A percentile compares a stretch with the other conserved stretches of the same genome.
Conservation (phyloP, 2,888 invertebrate genomes). For the Atrina japonica region DNA sequence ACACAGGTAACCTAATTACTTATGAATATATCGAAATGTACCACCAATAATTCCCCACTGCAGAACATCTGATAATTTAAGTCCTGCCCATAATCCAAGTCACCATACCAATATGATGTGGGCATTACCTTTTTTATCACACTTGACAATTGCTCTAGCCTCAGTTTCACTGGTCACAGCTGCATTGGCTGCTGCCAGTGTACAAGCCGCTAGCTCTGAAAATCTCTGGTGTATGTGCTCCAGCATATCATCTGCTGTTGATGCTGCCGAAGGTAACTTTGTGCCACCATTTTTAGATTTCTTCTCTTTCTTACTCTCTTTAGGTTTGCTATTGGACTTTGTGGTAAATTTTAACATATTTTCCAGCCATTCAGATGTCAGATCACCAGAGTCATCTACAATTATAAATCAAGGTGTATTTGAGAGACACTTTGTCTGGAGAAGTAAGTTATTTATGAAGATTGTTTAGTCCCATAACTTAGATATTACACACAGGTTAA, state of each 20-base stretch:
- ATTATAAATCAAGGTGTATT: no score
- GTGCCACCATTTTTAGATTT: constrained; percentile 37
- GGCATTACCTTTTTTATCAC: constrained; percentile 45
- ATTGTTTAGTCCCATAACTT: no score
- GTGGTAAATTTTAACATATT: constrained; percentile 40
- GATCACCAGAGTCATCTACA: constrained; percentile 43
- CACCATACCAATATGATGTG: no score
- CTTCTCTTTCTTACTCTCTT: constrained; percentile 21
- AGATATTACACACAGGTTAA: no score
- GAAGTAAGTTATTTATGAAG: no score
- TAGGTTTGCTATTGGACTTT: constrained; percentile 12
- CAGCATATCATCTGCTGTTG: constrained; percentile 60
- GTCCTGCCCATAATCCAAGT: no score
- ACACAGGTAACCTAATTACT: no score
- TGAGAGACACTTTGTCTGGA: no score
- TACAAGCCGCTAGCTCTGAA: constrained; percentile 74
- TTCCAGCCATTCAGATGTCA: constrained; percentile 47
- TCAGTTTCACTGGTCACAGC: constrained; percentile 76
- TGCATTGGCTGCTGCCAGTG: constrained; percentile 74
- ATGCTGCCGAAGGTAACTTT: constrained; percentile 4
- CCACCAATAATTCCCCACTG: no score
- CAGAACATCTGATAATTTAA: not conserved
- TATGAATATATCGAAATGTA: no score
- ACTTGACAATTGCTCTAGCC: constrained; percentile 60
- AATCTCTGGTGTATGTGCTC: constrained; percentile 76